These are phyloP conservation scores for Hydraecia micacea DNA, from an alignment of 2,888 invertebrate genomes.

Conservation along the genomic window DNA sequence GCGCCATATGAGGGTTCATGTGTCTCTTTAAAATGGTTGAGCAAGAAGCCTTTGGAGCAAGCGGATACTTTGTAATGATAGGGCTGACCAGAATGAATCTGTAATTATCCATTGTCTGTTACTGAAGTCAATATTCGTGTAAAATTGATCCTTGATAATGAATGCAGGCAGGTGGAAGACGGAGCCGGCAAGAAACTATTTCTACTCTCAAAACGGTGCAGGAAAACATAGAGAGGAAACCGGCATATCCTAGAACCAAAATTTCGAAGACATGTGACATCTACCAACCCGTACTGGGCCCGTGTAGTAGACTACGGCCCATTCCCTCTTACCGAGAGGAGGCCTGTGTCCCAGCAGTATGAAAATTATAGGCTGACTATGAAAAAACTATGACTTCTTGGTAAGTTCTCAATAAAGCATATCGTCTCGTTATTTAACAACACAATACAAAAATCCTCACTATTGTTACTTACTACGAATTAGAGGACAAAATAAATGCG, in stretches of 20 bases:
- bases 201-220: neutral
- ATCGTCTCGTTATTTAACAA: neutral
- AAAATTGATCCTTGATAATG: constrained; percentile 44
- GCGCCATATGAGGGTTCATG: constrained; percentile 52
- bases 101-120: constrained; percentile 66
- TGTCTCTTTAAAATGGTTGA: constrained; percentile 54
- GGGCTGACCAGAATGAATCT: constrained; percentile 62
- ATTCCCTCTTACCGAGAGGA: neutral
- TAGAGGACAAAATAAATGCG: constrained; percentile 11
- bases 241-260: neutral
- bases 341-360: neutral
- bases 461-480: constrained; percentile 4
- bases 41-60: constrained; percentile 54
- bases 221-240: neutral
- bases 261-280: neutral
- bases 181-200: neutral
- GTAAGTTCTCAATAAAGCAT: neutral
- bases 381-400: neutral
- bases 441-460: neutral
- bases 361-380: neutral
- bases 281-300: neutral
- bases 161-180: constrained; percentile 37
- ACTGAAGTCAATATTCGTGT: constrained; percentile 48
- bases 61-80: constrained; percentile 63
- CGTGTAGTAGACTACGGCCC: neutral